A percentile compares a stretch with the other conserved stretches of the same genome.
Conservation (phyloP, 2,113 vertebrate species). For the Mormoops blainvillei region DNA sequence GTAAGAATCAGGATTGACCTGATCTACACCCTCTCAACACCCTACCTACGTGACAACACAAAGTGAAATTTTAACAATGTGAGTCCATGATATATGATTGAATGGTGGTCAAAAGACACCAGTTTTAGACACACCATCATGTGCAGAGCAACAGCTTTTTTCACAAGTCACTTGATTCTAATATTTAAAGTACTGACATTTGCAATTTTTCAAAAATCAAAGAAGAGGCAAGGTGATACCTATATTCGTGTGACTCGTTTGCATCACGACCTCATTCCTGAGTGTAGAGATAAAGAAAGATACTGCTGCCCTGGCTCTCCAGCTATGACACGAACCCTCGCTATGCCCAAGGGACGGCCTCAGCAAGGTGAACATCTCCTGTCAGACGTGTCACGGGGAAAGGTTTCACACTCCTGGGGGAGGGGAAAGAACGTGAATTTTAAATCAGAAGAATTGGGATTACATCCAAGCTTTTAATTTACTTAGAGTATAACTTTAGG, state of each 20-base stretch:
- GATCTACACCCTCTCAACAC: background rate
- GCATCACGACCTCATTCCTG: background rate
- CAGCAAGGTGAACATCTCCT: background rate
- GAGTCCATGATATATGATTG: background rate
- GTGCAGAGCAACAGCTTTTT: background rate
- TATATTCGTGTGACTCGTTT: background rate
- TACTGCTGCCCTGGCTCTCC: background rate
- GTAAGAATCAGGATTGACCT: background rate
- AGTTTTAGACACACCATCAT: background rate
- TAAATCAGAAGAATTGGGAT: background rate
- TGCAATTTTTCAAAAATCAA: background rate
- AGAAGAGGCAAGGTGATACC: background rate
- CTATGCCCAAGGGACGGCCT: background rate
- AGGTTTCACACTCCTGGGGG: background rate
- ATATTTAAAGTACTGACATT: background rate
- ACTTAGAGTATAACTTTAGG: background rate
- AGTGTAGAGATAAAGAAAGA: background rate
- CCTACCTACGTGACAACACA: background rate
- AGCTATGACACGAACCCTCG: background rate
- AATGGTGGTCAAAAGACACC: background rate
- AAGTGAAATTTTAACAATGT: background rate
- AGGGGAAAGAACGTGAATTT: background rate
- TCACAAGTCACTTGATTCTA: background rate
- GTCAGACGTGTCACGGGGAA: background rate
- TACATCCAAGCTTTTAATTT: background rate